Evolutionary conservation across 2,113 vertebrate genomes (phyloP), one percentile per base, ranked within the genome.

Genomic region (Oryzias javanicus): DNA sequence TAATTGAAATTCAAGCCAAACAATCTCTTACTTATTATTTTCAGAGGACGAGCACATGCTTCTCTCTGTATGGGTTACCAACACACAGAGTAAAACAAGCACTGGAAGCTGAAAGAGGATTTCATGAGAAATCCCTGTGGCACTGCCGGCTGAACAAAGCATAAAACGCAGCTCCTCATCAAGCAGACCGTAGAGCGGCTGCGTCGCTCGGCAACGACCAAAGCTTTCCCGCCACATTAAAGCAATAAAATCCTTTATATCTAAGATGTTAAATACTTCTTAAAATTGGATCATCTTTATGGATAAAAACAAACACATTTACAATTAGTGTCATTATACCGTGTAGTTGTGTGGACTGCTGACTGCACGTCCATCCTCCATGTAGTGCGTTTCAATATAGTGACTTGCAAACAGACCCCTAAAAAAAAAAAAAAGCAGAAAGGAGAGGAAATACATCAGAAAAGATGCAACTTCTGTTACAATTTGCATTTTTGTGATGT

Each of bases 321-420:
- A 4, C 24, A 12, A 35, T 42, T n/a, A 25, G 42, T 49, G 55
- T 25, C 57, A 70, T 54, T 89, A 91, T 93, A 99, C 96, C 90
- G 92, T 94, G 86, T 78, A 68, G 70, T 93, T 93, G 76, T 84
- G 91, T 4, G 81, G 17, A 42, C 89, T 77, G 42, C 92, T 93
- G 91, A 95, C 86, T 4, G 90, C 86, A 4, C 89, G 89, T 79
- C 96, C 95, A 14, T 96, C 94, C 69, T 89, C 87, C 81, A 74
- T 64, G 70, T 98, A 98, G 81, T 99, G 96, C 20, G 94, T 98
- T 86, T 97, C 95, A 0, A 93, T 95, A 91, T 97, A 98, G 79
- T 91, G 87, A 72, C 89, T 87, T 64, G 93, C 91, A 76, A 98
- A 87, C 64, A 99, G 93, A 25, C 93, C 95, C 83, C 97, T 99